phyloP scores from a whole-genome alignment of 2,113 vertebrate genomes.

The Etheostoma spectabile region DNA sequence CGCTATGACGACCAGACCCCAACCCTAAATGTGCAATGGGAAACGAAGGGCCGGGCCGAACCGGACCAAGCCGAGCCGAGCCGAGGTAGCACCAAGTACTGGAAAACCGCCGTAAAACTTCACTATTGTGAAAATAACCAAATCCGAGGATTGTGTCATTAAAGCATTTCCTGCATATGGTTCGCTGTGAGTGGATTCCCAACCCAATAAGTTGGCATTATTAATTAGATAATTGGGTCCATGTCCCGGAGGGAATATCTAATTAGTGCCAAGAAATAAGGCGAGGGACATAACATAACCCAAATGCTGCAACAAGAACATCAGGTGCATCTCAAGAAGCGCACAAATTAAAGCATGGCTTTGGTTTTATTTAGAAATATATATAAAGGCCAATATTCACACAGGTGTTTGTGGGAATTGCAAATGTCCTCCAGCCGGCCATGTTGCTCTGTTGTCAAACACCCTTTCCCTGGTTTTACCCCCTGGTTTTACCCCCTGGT shows the following conservation, averaged over 20 bases:
- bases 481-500: no score
- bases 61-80: no score
- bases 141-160: conserved; percentile 65
- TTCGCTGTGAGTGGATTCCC: conserved; percentile 56
- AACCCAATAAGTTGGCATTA: conserved; percentile 47
- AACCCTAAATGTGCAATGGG: no score
- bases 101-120: conserved; percentile 9
- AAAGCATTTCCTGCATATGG: conserved; percentile 34
- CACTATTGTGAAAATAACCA: conserved; percentile 54
- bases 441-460: conserved; percentile 2
- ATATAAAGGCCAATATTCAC: no score
- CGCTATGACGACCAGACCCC: no score
- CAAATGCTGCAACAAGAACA: no score
- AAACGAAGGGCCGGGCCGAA: no score
- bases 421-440: neutral
- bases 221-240: conserved; percentile 65
- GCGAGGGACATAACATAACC: no score
- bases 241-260: conserved; percentile 51
- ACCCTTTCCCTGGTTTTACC: neutral
- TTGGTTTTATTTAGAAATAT: no score
- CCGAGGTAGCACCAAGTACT: no score
- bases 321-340: no score
- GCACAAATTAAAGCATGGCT: no score
- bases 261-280: conserved; percentile 43
- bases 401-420: conserved; percentile 12